A percentile compares a stretch with the other conserved stretches of the same genome.
phyloP scores from a whole-genome alignment of 2,888 invertebrate genomes.

The Drosophila gaucha region DNA sequence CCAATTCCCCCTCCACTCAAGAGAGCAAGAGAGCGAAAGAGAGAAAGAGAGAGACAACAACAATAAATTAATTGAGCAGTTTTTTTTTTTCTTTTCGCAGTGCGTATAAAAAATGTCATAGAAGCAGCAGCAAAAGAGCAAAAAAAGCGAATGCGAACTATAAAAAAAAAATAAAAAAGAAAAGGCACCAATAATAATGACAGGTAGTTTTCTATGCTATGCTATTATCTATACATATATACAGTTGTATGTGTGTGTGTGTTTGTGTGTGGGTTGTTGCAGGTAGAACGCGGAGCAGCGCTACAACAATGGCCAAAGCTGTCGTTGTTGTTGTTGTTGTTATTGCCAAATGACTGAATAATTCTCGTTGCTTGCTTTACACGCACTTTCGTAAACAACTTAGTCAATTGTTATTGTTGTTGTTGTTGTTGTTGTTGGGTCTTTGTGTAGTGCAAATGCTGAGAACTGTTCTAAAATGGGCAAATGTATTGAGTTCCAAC shows the following conservation, averaged over 20 bases:
- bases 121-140: constrained; percentile 26
- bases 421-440: constrained; percentile 28
- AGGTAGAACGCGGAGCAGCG: constrained; percentile 62
- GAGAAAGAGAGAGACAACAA: constrained; percentile 24
- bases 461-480: constrained; percentile 56
- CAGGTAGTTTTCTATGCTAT: constrained; percentile 75
- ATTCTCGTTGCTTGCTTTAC: constrained; percentile 64
- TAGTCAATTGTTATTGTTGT: constrained; percentile 50
- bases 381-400: constrained; percentile 81
- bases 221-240: constrained; percentile 38
- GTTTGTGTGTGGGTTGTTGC: constrained; percentile 63
- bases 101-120: constrained; percentile 63
- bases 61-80: constrained; percentile 66
- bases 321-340: constrained; percentile 34
- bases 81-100: constrained; percentile 61
- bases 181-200: constrained; percentile 71
- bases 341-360: constrained; percentile 69
- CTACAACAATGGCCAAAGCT: constrained; percentile 44
- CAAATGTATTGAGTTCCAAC: constrained; percentile 52
- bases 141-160: constrained; percentile 44
- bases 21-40: constrained; percentile 7
- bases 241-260: constrained; percentile 18
- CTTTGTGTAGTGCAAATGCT: constrained; percentile 66
- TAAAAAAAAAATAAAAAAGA: too few relatives aligned
- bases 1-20: constrained; percentile 38